Base-by-base conservation (phyloP, 1,140 invertebrate species). In the Heterodera carotae region DNA sequence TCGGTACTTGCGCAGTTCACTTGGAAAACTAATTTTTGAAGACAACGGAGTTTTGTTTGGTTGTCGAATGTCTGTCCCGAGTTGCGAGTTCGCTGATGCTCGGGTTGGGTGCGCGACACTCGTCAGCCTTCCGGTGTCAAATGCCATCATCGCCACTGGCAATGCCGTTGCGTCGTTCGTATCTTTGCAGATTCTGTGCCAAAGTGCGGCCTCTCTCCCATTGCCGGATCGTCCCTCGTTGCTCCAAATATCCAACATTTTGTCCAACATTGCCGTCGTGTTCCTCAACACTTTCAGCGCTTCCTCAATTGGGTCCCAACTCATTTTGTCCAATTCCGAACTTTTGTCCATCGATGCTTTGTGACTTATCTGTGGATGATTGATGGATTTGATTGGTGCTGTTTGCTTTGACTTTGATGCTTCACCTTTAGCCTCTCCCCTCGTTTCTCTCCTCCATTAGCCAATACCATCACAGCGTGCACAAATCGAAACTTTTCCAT, bases 371-470 rank as follows among this genome's bases (percentile, higher is more conserved):
- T 66, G 33, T 15, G 7, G 25, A 6, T 43, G 39, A 43, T 43
- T 43, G 39, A 0, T 7, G 7, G 39, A 43, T 7, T 43, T 43
- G 12, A 22, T 1, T n/a, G 48, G 12, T 15, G 12, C 22, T 4
- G 15, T 56, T 56, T 56, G 2, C 8, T 27, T 31, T 62, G 8
- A 12, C n/a, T 34, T 66, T 29, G 12, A 0, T 66, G 1, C 6
- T 34, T 34, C 62, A 66, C 62, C 62, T 66, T 66, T n/a, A 66
- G 10, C 15, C 62, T 66, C 62, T 66, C 62, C 33, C 62, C 62
- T 27, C 10, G n/a, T 5, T 18, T 22, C 22, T 27, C 62, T 1
- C 22, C 62, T 27, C n/a, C 25, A n/a, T 66, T 66, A 4, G 62
- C 29, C 62, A 31, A 22, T 15, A 29, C 62, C 62, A 66, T 66